phyloP scores from a whole-genome alignment of 2,888 invertebrate species.

The Venusia cambrica region DNA sequence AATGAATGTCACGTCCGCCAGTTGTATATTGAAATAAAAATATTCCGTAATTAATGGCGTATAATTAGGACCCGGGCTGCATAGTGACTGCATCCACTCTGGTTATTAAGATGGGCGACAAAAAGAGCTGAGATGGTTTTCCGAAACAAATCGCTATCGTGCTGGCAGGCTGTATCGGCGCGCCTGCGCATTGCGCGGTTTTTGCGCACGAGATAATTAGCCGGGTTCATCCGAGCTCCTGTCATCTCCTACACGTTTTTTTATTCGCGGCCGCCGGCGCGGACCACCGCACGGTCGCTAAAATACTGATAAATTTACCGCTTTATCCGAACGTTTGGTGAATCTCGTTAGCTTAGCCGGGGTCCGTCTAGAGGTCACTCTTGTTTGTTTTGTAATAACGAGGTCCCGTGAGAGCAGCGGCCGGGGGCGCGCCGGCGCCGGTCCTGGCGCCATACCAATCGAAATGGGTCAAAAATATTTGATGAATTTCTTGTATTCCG shows the following conservation, averaged over 20 bases:
- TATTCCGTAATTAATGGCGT: constrained; percentile 61
- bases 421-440: constrained; percentile 75
- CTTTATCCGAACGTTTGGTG: constrained; percentile 75
- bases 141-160: constrained; percentile 58
- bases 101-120: constrained; percentile 50
- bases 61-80: constrained; percentile 57
- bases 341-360: constrained; percentile 74
- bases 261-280: constrained; percentile 51
- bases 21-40: constrained; percentile 47
- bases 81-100: constrained; percentile 46
- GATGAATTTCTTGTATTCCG: constrained; percentile 71
- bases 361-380: constrained; percentile 74
- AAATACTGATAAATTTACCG: constrained; percentile 77
- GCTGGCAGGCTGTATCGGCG: constrained; percentile 57
- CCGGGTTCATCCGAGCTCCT: constrained; percentile 65
- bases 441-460: constrained; percentile 66
- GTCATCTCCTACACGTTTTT: constrained; percentile 78
- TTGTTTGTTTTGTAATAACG: constrained; percentile 80
- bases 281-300: constrained; percentile 68
- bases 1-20: constrained; percentile 51
- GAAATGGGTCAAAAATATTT: constrained; percentile 73
- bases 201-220: constrained; percentile 67
- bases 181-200: constrained; percentile 53
- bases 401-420: constrained; percentile 59
- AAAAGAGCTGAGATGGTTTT: constrained; percentile 49